Conservation (phyloP, 2,797 vertebrate genomes). For the Accipiter fasciatus region DNA sequence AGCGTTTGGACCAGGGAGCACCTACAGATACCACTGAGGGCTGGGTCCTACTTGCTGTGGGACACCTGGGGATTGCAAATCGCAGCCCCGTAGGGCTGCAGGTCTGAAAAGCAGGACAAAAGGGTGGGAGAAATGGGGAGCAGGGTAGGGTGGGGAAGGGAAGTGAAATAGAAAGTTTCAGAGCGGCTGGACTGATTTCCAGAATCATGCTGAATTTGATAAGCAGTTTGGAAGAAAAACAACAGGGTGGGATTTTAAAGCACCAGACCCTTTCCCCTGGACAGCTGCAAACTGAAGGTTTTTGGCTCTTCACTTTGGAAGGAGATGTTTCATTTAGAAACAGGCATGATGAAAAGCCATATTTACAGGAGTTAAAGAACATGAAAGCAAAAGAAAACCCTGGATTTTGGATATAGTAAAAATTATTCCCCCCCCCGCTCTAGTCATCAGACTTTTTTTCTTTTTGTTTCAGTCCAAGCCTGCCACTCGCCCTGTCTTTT, state of each 20-base stretch:
- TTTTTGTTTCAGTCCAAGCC: background rate
- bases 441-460: background rate
- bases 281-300: background rate
- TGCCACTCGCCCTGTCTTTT: background rate
- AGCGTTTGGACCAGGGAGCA: background rate
- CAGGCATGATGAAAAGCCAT: background rate
- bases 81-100: accelerated
- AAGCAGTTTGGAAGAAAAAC: background rate
- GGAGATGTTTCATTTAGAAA: constrained; percentile 2
- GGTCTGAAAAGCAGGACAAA: background rate
- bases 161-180: background rate
- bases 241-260: background rate
- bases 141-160: background rate
- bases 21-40: background rate
- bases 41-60: background rate
- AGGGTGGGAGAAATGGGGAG: background rate
- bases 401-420: background rate
- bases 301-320: constrained; percentile 10
- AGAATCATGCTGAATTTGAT: background rate
- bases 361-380: background rate
- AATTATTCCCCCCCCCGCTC: background rate
- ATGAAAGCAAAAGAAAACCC: background rate
- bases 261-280: background rate
- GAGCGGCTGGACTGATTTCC: background rate
- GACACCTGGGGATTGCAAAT: background rate